Evolutionary conservation across 92 coral and sea anemone genomes (phyloP), one percentile per base, ranked within the genome.

Genomic region (Bergia puertoricense): DNA sequence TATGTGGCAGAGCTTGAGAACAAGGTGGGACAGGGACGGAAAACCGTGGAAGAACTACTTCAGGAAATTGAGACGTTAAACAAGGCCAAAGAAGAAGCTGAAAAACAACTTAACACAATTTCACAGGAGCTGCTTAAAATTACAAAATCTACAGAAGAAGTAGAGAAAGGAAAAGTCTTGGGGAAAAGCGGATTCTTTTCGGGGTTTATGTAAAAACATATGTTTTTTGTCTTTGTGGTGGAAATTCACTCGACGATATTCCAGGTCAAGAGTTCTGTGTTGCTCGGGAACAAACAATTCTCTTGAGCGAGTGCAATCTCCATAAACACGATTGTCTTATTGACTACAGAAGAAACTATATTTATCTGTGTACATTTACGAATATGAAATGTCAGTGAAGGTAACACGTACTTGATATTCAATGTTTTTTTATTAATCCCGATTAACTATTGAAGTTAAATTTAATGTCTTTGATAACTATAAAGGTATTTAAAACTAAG

Each of bases 141-240:
- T 89, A 91, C 93, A 46, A 93, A 97, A 80, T 86, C 95, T 41
- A 91, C 99, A 30, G 92, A 92, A 79, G 96, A 95, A n/a, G 92
- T 94, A 69, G 85, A 94, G 3, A 85, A 92, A 78, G 99, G 98
- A 46, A 96, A 82, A 65, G 56, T 73, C 16, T 13, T 37, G 6
- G 77, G 75, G 54, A 45, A 96, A 76, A 90, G 96, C 0, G 98
- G 93, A 46, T 95, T 92, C 81, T 80, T 97, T 74, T 65, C 85
- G 81, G 80, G 86, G 44, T 82, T 82, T 30, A 43, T 66, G 86
- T 68, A 41, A 43, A 68, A 20, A 10, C 8, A 75, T 5, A 16
- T 44, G 5, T 44, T 40, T 11, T 10, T 30, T 43, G 23, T 37
- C 16, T 38, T 37, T 39, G 67, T 22, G 69, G n/a, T 22, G 8